Conservation (phyloP, 1,140 invertebrate species). For the Listronotus bonariensis region DNA sequence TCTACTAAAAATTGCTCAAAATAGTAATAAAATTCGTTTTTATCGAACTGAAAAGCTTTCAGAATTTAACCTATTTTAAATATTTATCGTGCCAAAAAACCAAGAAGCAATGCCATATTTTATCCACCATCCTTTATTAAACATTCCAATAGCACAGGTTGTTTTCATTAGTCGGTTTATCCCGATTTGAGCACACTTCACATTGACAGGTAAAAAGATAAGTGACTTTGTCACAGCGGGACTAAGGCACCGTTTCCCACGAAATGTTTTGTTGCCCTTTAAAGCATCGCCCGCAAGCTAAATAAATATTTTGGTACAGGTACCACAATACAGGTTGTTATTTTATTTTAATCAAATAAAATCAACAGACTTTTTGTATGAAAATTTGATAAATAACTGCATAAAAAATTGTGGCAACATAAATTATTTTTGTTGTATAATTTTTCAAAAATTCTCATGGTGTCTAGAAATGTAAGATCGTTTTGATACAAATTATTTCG, state of each 20-base stretch:
- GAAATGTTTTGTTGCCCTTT: constrained; percentile 23
- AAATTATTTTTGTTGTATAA: too few relatives aligned
- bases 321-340: constrained; percentile 14
- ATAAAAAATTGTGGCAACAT: too few relatives aligned
- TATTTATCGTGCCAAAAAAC: too few relatives aligned
- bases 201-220: constrained; percentile 33
- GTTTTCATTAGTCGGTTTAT: constrained; percentile 19
- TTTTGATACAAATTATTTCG: too few relatives aligned
- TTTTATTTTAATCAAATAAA: constrained; percentile 1
- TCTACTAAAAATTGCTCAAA: too few relatives aligned
- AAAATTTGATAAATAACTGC: too few relatives aligned
- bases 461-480: too few relatives aligned
- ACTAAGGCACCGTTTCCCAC: constrained; percentile 19
- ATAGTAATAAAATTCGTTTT: too few relatives aligned
- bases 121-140: neutral
- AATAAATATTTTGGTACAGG: constrained; percentile 31
- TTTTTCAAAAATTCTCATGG: too few relatives aligned
- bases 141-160: constrained; percentile 10
- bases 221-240: constrained; percentile 28
- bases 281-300: constrained; percentile 14
- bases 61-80: too few relatives aligned
- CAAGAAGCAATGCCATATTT: neutral
- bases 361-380: neutral
- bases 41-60: too few relatives aligned
- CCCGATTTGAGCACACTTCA: constrained; percentile 30